These are phyloP conservation scores for Caenorhabditis remanei DNA, from an alignment of 1,140 invertebrate species.

Conservation along the genomic window DNA sequence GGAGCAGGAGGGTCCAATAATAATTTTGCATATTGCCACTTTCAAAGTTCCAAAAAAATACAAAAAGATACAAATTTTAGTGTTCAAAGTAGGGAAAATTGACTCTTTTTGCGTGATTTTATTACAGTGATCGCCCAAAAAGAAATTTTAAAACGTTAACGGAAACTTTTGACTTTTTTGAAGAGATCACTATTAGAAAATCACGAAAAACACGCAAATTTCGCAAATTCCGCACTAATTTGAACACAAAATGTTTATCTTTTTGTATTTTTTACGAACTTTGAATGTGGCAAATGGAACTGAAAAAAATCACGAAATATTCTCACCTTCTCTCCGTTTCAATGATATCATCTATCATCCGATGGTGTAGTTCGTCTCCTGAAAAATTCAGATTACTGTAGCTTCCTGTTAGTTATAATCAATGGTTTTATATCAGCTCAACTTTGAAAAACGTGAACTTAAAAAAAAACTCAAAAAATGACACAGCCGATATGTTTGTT, in stretches of 20 bases:
- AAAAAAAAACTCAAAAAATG: background rate
- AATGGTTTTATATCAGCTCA: background rate
- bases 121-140: no score
- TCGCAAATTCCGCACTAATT: no score
- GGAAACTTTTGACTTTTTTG: no score
- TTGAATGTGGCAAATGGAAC: background rate
- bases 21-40: background rate
- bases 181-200: no score
- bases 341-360: slow-evolving; percentile 2
- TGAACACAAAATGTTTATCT: no score
- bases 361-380: background rate
- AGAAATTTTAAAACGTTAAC: no score
- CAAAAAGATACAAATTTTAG: no score
- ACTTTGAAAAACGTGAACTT: background rate
- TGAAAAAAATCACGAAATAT: background rate
- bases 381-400: background rate
- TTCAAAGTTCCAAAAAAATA: no score
- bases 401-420: background rate
- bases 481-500: background rate
- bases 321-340: slow-evolving; percentile 3
- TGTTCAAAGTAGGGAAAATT: no score
- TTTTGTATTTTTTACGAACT: no score
- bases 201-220: no score
- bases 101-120: no score
- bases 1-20: slow-evolving; percentile 1